phyloP scores from a whole-genome alignment of 2,113 vertebrate species.

The Corapipo altera region DNA sequence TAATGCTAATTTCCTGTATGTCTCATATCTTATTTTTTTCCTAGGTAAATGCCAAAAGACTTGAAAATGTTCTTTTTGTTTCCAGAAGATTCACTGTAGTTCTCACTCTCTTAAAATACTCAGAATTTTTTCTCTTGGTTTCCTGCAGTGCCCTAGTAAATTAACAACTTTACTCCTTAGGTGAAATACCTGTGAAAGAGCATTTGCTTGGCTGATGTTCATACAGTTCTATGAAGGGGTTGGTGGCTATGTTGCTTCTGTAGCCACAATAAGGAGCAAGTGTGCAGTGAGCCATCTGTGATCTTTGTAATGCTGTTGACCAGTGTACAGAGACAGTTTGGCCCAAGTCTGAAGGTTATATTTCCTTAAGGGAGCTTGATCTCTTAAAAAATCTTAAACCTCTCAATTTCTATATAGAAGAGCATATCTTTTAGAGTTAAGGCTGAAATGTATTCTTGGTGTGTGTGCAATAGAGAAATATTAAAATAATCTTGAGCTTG shows the following conservation, averaged over 20 bases:
- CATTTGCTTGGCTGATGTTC: background rate
- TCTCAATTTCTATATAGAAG: background rate
- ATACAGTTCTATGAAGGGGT: background rate
- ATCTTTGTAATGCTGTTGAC: background rate
- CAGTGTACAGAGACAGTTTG: background rate
- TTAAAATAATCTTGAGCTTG: background rate
- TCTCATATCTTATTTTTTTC: background rate
- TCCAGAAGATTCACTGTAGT: background rate
- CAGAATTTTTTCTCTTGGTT: background rate
- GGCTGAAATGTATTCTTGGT: background rate
- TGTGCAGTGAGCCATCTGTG: constrained; percentile 1
- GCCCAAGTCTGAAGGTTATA: constrained; percentile 8
- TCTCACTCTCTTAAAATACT: background rate
- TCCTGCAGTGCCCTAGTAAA: background rate
- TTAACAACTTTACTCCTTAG: background rate
- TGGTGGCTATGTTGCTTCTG: background rate
- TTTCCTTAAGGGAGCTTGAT: background rate
- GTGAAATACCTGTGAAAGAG: background rate
- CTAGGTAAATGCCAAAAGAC: background rate
- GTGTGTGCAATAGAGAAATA: background rate
- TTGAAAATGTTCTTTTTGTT: background rate
- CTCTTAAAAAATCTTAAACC: background rate
- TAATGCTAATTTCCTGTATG: background rate
- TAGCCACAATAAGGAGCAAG: background rate
- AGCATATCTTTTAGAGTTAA: background rate